A percentile compares a stretch with the other conserved stretches of the same genome.
phyloP scores from a whole-genome alignment of 64 coral and sea anemone species.

The Pocillopora damicornis region DNA sequence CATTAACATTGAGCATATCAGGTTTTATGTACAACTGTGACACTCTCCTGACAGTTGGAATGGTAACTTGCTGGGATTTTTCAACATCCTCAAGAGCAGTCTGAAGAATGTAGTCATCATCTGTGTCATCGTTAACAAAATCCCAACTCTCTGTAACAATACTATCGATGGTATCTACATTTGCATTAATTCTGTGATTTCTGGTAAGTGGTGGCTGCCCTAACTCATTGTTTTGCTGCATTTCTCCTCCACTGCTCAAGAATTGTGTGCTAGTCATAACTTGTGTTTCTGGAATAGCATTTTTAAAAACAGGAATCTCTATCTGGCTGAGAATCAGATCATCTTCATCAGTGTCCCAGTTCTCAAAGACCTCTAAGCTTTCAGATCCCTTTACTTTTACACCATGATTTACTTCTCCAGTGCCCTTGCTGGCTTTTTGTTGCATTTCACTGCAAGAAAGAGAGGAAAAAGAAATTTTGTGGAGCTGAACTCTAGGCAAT shows the following conservation, averaged over 20 bases:
- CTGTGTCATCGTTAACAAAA: slow-evolving; percentile 34
- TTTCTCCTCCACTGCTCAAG: neutral
- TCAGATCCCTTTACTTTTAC: slow-evolving; percentile 7
- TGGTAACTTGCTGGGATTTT: slow-evolving; percentile 33
- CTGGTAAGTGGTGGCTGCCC: neutral
- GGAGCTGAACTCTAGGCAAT: neutral
- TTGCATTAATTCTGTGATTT: neutral
- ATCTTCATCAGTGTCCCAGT: slow-evolving; percentile 40
- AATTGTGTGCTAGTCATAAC: slow-evolving; percentile 39
- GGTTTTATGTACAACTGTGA: slow-evolving; percentile 26
- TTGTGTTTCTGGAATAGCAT: slow-evolving; percentile 24
- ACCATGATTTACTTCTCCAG: neutral
- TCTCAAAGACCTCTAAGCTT: slow-evolving; percentile 9
- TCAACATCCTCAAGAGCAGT: slow-evolving; percentile 48
- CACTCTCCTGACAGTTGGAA: slow-evolving; percentile 14
- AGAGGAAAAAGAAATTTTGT: neutral
- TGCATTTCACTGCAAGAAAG: neutral
- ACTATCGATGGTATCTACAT: slow-evolving; percentile 1
- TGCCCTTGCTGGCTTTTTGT: neutral
- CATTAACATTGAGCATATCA: neutral
- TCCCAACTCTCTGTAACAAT: slow-evolving; percentile 63
- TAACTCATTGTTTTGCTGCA: neutral
- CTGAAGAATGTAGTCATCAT: slow-evolving; percentile 42
- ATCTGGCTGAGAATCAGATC: slow-evolving; percentile 45
- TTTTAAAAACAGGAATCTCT: slow-evolving; percentile 42